Evolutionary conservation across 2,888 invertebrate genomes (phyloP), one percentile per base, ranked within the genome.

Genomic region (Eristalis tenax): DNA sequence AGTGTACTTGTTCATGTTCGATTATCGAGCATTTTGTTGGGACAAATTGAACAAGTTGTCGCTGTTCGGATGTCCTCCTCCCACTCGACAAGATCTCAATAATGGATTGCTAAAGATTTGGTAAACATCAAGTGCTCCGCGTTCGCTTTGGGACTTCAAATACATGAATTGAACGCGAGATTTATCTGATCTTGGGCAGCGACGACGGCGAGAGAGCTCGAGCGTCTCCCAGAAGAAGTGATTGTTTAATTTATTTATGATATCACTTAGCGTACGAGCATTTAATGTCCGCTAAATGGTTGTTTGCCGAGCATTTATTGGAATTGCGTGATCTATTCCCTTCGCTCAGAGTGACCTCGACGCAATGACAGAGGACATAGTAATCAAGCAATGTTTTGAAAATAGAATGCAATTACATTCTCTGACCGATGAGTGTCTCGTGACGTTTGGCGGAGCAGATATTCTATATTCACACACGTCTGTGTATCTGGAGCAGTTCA

Each of bases 241-340:
- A 82, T 73, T 83, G 77, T 35, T 63, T 22, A 73, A 78, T 64
- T 73, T 83, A 73, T 78, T 78, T 83, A 57, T 83, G 66, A 56
- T 43, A 73, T 73, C 83, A 73, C 32, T 83, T 73, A 73, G 69
- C 63, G 68, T 56, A 68, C 23, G 63, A 61, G 63, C n/a, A 77
- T 82, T 59, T 35, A 61, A 71, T 77, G 77, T 61, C 23, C 8
- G 61, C 38, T 76, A 71, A 76, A 76, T 71, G 65, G 10, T 82
- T 76, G 22, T 22, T 66, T 50, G 38, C 4, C 50, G 22, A 18
- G 35, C 22, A n/a, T 76, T 82, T 71, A 82, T 76, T 68, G 43
- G 38, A 15, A 70, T 56, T 61, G 61, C 63, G 38, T 70, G 77
- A 77, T 56, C 40, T 66, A 22, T 59, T 15, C 59, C 15, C 40